Base-by-base conservation (phyloP, 2,888 invertebrate species). In the Spodoptera littoralis region DNA sequence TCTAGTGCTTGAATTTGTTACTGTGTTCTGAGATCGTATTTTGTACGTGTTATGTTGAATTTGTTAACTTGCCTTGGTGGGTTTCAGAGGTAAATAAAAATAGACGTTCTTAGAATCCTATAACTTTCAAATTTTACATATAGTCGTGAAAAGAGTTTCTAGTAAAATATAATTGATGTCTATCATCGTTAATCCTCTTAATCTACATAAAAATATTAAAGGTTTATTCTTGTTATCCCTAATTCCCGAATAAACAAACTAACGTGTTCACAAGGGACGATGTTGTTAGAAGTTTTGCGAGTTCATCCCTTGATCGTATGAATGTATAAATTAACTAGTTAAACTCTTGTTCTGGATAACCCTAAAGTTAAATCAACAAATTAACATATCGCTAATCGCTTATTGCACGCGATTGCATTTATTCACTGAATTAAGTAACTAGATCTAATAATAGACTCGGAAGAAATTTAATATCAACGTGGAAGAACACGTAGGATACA, bases 311-410 rank as follows among this genome's bases (percentile, higher is more conserved):
- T 36, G 36, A 36, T 36, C 36, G 36, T 36, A 36, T 36, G 36
- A 36, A 36, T 36, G 36, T 36, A 36, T 36, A 36, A 36, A 36
- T 9, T 36, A 36, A 36, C 36, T 9, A 36, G 36, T 24, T n/a
- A 24, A 6, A 24, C 18, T n/a, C 18, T 57, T 44, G 12, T n/a
- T 53, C 41, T 5, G 43, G 13, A 13, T 11, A n/a, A n/a, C 54
- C 45, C 52, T 67, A 45, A 55, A 43, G 27, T 48, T 56, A 27
- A 46, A 50, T 47, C 50, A 58, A 72, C 60, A 60, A 60, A 70
- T 67, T 67, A 72, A 67, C 73, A 67, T 62, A 53, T 67, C 55
- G 30, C 62, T 67, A 73, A 73, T 72, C 45, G 68, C 51, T 55
- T 61, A 55, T 58, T 48, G 58, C 67, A 72, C 46, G 73, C 58